A percentile compares a stretch with the other conserved stretches of the same genome.
Evolutionary conservation across 2,113 vertebrate species (phyloP).

Genomic region (Vanacampus margaritifer): DNA sequence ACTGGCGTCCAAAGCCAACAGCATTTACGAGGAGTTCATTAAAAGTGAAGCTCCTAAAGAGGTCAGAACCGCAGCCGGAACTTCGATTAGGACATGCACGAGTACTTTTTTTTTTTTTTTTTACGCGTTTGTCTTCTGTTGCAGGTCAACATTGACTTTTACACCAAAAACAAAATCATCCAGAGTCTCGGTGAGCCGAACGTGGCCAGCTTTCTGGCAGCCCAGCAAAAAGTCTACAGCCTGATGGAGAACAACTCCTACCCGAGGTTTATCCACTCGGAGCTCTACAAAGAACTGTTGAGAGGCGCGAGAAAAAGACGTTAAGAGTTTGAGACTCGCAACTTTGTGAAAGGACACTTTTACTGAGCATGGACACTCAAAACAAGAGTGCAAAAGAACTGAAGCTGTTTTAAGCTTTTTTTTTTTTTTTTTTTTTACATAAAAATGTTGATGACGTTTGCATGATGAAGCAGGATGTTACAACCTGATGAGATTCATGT

Average conservation of each 20-base stretch:
- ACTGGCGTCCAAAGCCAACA: constrained; percentile 76
- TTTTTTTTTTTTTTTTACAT: background rate
- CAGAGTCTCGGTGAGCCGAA: constrained; percentile 76
- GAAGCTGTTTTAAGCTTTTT: constrained; percentile 9
- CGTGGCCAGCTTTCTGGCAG: constrained; percentile 73
- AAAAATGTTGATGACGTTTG: constrained; percentile 3
- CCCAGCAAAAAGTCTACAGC: constrained; percentile 82
- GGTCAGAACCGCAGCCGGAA: constrained; percentile 66
- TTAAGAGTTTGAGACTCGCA: constrained; percentile 14
- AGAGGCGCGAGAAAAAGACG: constrained; percentile 19
- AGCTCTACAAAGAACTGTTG: constrained; percentile 78
- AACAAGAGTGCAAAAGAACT: constrained; percentile 21
- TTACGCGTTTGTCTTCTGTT: constrained; percentile 1
- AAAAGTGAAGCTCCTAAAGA: constrained; percentile 86
- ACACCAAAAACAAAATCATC: constrained; percentile 78
- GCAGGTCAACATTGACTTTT: constrained; percentile 89
- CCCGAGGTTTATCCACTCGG: constrained; percentile 82
- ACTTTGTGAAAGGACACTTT: constrained; percentile 15
- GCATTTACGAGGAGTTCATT: constrained; percentile 86
- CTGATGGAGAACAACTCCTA: constrained; percentile 92
- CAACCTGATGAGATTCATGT: constrained; percentile 12
- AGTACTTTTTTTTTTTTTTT: background rate
- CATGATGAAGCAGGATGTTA: background rate
- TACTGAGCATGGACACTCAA: constrained; percentile 21
- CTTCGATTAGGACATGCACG: too few relatives aligned